Conservation (phyloP, 2,797 vertebrate genomes). For the Fistularia tabacaria region DNA sequence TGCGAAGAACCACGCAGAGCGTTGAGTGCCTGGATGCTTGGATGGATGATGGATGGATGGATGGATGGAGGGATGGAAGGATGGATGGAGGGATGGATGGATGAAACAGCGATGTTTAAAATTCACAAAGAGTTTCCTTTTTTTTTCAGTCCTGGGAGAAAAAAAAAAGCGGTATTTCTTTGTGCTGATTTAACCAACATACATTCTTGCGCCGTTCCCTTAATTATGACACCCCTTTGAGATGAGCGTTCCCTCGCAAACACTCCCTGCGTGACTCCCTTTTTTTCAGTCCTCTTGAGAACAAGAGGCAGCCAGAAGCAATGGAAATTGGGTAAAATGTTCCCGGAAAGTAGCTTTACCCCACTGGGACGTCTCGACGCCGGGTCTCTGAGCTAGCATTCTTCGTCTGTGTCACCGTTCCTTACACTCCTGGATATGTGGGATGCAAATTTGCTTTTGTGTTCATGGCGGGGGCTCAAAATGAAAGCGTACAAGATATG, state of each 20-base stretch:
- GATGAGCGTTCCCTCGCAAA: slow-evolving; percentile 8
- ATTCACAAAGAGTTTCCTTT: not conserved
- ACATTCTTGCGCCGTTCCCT: slow-evolving; percentile 24
- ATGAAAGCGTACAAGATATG: no score
- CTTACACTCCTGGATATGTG: slow-evolving; percentile 9
- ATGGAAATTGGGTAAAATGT: slow-evolving; percentile 77
- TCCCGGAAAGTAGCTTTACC: slow-evolving; percentile 69
- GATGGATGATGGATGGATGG: slow-evolving; percentile 22
- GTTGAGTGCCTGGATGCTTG: slow-evolving; percentile 23
- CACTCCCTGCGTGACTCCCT: slow-evolving; percentile 28
- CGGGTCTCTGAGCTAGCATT: slow-evolving; percentile 47
- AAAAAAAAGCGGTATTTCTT: not conserved
- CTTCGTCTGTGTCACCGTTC: slow-evolving; percentile 19
- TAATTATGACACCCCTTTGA: slow-evolving; percentile 29
- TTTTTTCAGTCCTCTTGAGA: slow-evolving; percentile 51
- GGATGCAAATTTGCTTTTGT: slow-evolving; percentile 30
- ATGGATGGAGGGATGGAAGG: slow-evolving; percentile 17
- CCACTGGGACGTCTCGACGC: slow-evolving; percentile 61
- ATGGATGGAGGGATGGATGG: slow-evolving; percentile 18
- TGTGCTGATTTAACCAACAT: slow-evolving; percentile 27
- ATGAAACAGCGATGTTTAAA: slow-evolving; percentile 1
- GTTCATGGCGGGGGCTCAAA: slow-evolving; percentile 14
- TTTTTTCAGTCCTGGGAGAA: not conserved
- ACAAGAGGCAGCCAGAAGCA: slow-evolving; percentile 60
- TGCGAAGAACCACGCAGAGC: no score